phyloP scores from a whole-genome alignment of 2,888 invertebrate species.

The Pristionchus japonicus region DNA sequence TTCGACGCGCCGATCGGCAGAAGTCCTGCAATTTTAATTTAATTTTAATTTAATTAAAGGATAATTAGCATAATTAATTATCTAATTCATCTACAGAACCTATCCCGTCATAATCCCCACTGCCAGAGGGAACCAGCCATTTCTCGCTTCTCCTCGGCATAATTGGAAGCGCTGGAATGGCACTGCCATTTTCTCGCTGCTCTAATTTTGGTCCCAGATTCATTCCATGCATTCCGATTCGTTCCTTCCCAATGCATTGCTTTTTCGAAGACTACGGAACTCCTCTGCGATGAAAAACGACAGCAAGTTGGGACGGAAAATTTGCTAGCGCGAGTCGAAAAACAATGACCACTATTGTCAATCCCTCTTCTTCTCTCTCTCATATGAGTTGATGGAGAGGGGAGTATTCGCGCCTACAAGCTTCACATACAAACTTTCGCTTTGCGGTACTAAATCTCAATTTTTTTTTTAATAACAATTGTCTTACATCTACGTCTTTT shows the following conservation, averaged over 20 bases:
- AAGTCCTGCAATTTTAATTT: no score
- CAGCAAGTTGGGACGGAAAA: neutral
- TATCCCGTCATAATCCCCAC: neutral
- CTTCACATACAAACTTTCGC: neutral
- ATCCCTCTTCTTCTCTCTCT: neutral
- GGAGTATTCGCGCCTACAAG: neutral
- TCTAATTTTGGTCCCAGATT: neutral
- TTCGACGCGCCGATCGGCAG: neutral
- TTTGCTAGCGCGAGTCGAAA: neutral
- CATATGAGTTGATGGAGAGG: constrained; percentile 19
- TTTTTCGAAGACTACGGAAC: neutral
- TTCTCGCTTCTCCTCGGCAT: neutral
- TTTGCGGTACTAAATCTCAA: neutral
- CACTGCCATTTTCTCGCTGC: neutral
- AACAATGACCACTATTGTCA: constrained; percentile 39
- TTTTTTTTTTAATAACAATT: neutral
- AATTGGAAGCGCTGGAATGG: neutral
- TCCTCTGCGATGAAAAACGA: neutral
- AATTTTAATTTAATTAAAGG: no score
- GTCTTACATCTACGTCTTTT: neutral
- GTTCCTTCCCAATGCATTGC: neutral
- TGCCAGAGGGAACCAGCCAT: neutral
- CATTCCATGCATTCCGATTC: neutral
- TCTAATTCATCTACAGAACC: neutral
- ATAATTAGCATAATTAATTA: no score